A percentile compares a stretch with the other conserved stretches of the same genome.
phyloP scores from a whole-genome alignment of 1,140 invertebrate genomes.

The Lepidotrigona ventralis region DNA sequence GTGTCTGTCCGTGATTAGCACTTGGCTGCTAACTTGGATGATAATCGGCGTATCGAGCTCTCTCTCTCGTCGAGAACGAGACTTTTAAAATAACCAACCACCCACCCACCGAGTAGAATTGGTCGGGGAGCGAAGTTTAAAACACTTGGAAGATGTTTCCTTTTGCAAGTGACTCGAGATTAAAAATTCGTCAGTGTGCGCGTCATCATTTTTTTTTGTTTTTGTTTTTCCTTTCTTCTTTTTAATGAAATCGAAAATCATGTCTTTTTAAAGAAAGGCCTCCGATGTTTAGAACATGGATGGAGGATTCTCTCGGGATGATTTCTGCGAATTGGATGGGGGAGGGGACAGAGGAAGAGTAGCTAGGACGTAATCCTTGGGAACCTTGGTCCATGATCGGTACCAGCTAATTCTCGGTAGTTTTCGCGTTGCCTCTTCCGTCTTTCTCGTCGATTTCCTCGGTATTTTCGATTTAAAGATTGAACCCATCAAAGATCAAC shows the following conservation, averaged over 20 bases:
- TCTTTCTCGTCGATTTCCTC: too few species aligned
- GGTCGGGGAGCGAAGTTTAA: background rate
- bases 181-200: background rate
- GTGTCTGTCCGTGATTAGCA: background rate
- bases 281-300: slow-evolving; percentile 23
- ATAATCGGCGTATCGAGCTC: background rate
- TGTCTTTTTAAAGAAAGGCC: background rate
- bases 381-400: slow-evolving; percentile 24
- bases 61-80: background rate
- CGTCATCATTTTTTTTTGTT: background rate
- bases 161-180: background rate
- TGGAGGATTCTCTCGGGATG: slow-evolving; percentile 7
- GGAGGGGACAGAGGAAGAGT: background rate
- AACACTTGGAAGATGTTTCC: background rate
- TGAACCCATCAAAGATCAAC: too few species aligned
- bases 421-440: too few species aligned
- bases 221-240: background rate
- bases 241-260: background rate
- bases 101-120: background rate
- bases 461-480: too few species aligned
- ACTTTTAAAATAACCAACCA: background rate
- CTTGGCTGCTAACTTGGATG: too few species aligned
- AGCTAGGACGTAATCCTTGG: background rate
- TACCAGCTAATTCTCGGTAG: background rate
- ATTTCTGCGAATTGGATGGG: background rate